Base-by-base conservation (phyloP, 2,113 vertebrate species). In the Pedionomus torquatus region DNA sequence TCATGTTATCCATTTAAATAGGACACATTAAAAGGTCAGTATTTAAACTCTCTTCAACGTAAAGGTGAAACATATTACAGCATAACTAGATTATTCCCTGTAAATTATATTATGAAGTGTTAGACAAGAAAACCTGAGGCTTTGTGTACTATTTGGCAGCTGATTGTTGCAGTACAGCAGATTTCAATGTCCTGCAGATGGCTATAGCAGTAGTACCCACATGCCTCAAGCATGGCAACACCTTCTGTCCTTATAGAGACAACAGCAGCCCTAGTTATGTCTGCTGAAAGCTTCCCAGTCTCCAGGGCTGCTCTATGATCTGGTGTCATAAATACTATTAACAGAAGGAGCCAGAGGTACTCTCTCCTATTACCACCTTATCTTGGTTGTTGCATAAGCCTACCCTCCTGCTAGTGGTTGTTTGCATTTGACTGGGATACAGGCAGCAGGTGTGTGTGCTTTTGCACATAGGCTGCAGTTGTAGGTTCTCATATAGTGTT, bases 1-100 rank as follows among this genome's bases (percentile, higher is more conserved):
- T 39, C 86, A 79, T 8, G 20, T 79, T 90, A 75, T 91, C 75
- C 44, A 41, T 92, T 96, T 96, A 96, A 96, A 94, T 86, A 96
- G 79, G 43, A 77, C 63, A 83, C 43, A 79, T 93, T 91, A 65
- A 91, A 96, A 83, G 31, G 61, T 69, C 86, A 30, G 13, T 58
- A 78, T 94, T 84, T 77, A 97, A 94, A 96, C 80, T 35, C 58
- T 84, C 70, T 89, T 94, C 74, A 96, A 55, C 46, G 24, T 68
- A 83, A 97, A 75, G 86, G 77, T 69, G 79, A 97, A 97, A 95
- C 52, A 92, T 72, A 54, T 78, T 95, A 74, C 30, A 89, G 64
- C 13, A 1, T 70, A 93, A 95, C 80, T 86, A 87, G 69, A 90
- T 96, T 91, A 89, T 87, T 94, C 35, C 63, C 58, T 68, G 51